Evolutionary conservation across 2,113 vertebrate genomes (phyloP).

Genomic region (Xiphophorus couchianus): DNA sequence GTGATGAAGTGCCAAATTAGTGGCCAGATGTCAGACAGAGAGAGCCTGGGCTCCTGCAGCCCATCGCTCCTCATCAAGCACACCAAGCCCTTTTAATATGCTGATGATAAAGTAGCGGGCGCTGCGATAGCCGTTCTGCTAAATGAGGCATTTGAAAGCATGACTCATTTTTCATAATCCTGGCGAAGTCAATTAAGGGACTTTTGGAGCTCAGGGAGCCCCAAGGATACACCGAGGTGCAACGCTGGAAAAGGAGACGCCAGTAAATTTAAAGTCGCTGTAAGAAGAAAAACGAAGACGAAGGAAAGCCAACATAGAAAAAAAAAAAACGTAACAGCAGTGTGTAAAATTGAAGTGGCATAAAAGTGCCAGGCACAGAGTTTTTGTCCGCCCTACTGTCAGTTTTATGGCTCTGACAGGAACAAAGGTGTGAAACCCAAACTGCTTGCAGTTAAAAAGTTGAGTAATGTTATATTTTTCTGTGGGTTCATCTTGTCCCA

Average conservation of each 20-base stretch:
- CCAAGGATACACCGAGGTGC: slow-evolving; percentile 51
- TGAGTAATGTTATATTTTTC: slow-evolving; percentile 42
- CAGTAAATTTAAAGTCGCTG: slow-evolving; percentile 25
- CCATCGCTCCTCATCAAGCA: slow-evolving; percentile 68
- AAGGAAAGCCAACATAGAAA: slow-evolving; percentile 12
- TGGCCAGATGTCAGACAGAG: slow-evolving; percentile 46
- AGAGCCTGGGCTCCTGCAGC: slow-evolving; percentile 36
- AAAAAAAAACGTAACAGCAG: slow-evolving; percentile 31
- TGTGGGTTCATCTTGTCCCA: slow-evolving; percentile 25
- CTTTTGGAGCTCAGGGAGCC: slow-evolving; percentile 35
- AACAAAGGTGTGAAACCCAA: slow-evolving; percentile 38
- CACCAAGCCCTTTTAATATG: slow-evolving; percentile 55
- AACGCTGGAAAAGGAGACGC: slow-evolving; percentile 15
- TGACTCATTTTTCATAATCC: slow-evolving; percentile 71
- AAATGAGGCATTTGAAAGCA: slow-evolving; percentile 71
- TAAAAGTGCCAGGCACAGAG: slow-evolving; percentile 47
- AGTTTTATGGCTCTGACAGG: slow-evolving; percentile 29
- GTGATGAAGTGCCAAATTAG: slow-evolving; percentile 68
- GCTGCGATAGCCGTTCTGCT: slow-evolving; percentile 46
- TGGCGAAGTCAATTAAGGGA: slow-evolving; percentile 67
- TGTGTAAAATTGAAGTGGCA: background rate
- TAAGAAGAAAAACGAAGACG: slow-evolving; percentile 27
- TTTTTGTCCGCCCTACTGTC: slow-evolving; percentile 33
- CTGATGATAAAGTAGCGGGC: slow-evolving; percentile 64
- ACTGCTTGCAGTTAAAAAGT: slow-evolving; percentile 56